phyloP scores from a whole-genome alignment of 2,113 vertebrate species.

The Panthera uncia region DNA sequence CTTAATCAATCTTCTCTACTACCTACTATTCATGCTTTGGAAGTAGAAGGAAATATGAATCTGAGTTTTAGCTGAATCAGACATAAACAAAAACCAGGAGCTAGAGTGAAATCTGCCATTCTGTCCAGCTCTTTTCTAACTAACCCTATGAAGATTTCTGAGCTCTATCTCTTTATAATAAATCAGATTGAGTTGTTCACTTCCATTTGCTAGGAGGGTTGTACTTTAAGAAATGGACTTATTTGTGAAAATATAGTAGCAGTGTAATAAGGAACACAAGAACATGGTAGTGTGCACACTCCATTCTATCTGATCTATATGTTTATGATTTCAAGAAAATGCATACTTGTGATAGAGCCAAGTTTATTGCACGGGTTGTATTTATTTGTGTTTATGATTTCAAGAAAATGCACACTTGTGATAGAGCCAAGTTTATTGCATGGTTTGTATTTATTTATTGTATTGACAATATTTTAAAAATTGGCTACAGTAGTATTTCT shows the following conservation, averaged over 20 bases:
- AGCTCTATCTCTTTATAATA: neutral
- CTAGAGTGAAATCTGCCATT: neutral
- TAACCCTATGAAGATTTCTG: neutral
- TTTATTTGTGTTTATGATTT: neutral
- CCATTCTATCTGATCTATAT: neutral
- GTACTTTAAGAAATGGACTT: neutral
- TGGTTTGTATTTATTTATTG: neutral
- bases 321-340: neutral
- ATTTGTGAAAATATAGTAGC: neutral
- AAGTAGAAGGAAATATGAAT: slow-evolving; percentile 26
- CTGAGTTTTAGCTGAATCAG: slow-evolving; percentile 61
- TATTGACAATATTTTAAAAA: neutral
- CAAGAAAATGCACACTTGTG: neutral
- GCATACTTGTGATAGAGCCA: neutral
- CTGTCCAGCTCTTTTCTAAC: neutral
- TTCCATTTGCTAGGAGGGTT: neutral
- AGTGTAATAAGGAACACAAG: neutral
- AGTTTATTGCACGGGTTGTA: neutral
- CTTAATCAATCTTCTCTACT: slow-evolving; percentile 69
- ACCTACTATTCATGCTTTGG: slow-evolving; percentile 41
- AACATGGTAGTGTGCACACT: neutral
- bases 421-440: neutral
- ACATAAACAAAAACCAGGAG: slow-evolving; percentile 56
- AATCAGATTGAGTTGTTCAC: neutral
- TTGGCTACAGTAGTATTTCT: neutral